Evolutionary conservation across 2,113 vertebrate genomes (phyloP), one percentile per base, ranked within the genome.

Genomic region (Todiramphus saurophagus): DNA sequence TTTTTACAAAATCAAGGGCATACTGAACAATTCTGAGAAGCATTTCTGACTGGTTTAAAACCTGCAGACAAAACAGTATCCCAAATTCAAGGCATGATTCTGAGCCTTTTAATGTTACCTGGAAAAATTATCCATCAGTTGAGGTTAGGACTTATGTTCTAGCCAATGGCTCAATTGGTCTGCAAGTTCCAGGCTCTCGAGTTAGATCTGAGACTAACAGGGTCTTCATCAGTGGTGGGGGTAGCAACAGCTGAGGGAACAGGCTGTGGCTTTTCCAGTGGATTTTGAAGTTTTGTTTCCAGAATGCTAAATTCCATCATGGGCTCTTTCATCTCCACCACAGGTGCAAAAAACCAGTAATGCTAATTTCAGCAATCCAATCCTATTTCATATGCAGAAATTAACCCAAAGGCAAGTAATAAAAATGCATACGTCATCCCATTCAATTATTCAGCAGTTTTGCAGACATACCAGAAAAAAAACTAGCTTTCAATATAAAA

Each of bases 401-500:
- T 96, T 95, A 96, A 92, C 93, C 94, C 96, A 94, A 83, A 96
- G 79, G 92, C 90, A 96, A 95, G 96, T 89, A 92, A 97, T 96
- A 97, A 94, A 97, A 96, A 97, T 82, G 80, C 82, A 87, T 88
- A 93, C 89, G 88, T 94, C 87, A 96, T 94, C 94, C 83, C 95
- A 93, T 95, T 96, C 97, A 87, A 90, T 97, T 97, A 93, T 93
- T 98, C 98, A 98, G 98, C 98, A 98, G 98, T 98, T 98, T 94
- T 97, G 95, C 92, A 97, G 97, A 97, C 97, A 98, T 96, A 97
- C 96, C 12, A 27, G 96, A 96, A 96, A 98, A 96, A 98, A 94
- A 72, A 90, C 93, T 97, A 98, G 94, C 87, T 95, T 96, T 97
- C 97, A 95, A 97, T 98, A 98, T 93, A 98, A 98, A 98, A 98